Evolutionary conservation across 2,797 vertebrate genomes (phyloP).

Genomic region (Liparis tanakae): DNA sequence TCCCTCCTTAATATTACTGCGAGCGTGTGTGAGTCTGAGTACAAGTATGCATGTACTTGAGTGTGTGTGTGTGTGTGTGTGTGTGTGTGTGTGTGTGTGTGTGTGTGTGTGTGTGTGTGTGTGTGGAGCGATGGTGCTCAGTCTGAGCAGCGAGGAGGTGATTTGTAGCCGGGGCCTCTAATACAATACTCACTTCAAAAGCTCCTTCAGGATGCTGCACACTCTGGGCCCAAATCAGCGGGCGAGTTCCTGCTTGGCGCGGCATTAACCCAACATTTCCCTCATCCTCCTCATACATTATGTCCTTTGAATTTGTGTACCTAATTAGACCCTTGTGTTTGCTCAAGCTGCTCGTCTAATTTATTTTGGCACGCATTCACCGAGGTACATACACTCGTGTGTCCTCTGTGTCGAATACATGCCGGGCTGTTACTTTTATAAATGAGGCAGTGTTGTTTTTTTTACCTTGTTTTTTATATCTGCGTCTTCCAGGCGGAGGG

Average conservation of each 20-base stretch:
- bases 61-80: constrained; percentile 38
- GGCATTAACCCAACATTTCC: constrained; percentile 66
- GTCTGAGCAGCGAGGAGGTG: constrained; percentile 62
- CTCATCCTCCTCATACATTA: constrained; percentile 75
- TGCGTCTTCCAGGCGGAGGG: neutral
- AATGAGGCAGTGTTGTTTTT: neutral
- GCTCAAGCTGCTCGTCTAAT: constrained; percentile 67
- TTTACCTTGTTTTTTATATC: neutral
- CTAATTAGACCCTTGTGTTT: constrained; percentile 73
- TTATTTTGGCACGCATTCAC: constrained; percentile 62
- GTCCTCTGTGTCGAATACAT: constrained; percentile 43
- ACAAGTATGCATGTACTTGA: constrained; percentile 30
- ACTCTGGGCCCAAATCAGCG: constrained; percentile 64
- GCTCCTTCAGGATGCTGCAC: constrained; percentile 65
- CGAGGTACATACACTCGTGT: constrained; percentile 43
- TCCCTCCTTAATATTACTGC: constrained; percentile 51
- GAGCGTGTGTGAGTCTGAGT: constrained; percentile 29
- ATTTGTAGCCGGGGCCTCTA: constrained; percentile 69
- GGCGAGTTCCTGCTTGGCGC: constrained; percentile 68
- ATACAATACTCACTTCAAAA: constrained; percentile 78
- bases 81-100: constrained; percentile 34
- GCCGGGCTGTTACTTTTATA: constrained; percentile 37
- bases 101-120: constrained; percentile 41
- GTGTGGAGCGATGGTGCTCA: constrained; percentile 34
- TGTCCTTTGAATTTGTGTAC: constrained; percentile 79